Base-by-base conservation (phyloP, 2,113 vertebrate species). In the Rhynchomys soricoides region DNA sequence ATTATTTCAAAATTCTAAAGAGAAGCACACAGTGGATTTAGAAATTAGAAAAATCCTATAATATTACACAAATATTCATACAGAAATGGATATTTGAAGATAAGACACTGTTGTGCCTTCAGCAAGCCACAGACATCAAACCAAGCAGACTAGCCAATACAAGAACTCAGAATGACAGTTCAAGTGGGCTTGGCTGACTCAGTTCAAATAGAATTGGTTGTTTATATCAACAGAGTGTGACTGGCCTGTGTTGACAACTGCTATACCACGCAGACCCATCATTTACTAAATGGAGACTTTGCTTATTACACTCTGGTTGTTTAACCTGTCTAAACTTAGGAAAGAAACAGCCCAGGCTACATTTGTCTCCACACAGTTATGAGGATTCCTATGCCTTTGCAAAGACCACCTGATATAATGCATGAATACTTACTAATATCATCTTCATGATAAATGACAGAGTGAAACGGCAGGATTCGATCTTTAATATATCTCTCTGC, bases 381-480 rank as follows among this genome's bases (percentile, higher is more conserved):
- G 94, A 82, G 48, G 96, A 97, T 81, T 96, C 90, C 89, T 22
- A 87, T 75, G 68, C 82, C 79, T 90, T 92, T 95, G 24, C 55
- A 95, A 19, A 94, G 71, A 75, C 78, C 96, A 86, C 68, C 91
- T 77, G 71, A 95, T 90, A 95, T 17, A 89, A 74, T 97, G 93
- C 26, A 11, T 37, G 97, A 98, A 45, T 95, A 99, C 99, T 99
- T 98, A 99, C 99, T 97, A 86, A 99, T 99, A 98, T 99, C 99
- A 97, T 99, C 99, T 98, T 99, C 99, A 59, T 99, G 99, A 98
- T 99, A 99, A 97, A 99, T 99, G 98, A 99, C 98, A 29, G 99
- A 99, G 96, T 99, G 99, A 98, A 99, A 99, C 10, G 99, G 98
- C 10, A 99, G 97, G 37, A 97, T 98, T 97, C 97, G 98, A 95